Evolutionary conservation across 2,888 invertebrate species (phyloP), one percentile per base, ranked within the genome.

Genomic region (Drosophila subquinaria): DNA sequence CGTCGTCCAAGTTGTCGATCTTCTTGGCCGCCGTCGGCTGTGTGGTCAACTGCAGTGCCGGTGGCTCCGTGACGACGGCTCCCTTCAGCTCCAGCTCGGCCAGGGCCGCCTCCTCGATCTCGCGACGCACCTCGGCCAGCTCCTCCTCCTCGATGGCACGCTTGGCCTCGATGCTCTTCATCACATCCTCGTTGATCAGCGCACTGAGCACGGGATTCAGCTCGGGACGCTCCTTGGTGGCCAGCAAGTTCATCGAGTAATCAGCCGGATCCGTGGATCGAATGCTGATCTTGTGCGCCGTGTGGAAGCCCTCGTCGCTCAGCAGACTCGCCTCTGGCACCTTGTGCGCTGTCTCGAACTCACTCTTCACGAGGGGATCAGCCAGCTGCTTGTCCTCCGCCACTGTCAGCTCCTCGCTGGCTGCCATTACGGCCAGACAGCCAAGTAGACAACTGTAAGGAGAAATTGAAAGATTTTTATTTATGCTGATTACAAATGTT

Each of bases 261-360:
- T 88, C 85, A 4, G 61, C 75, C 0, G 74, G n/a, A 36, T 88
- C 83, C 13, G 91, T 65, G 15, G 82, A 69, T 13, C 81, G 73
- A 38, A 75, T 76, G 53, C 82, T 71, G 33, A 93, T 92, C 69
- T 87, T 90, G 52, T 93, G 93, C 10, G 93, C 75, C 13, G 93
- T 93, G 36, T 92, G 89, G 70, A 92, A 92, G 13, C 82, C 88
- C 42, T 82, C 81, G 13, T 86, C 90, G 15, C 69, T 68, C 82
- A 93, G 93, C 15, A 0, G 71, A 23, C 47, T 95, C n/a, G 65
- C 95, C n/a, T 82, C 83, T 1, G 88, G 91, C 77, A 95, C 94
- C 92, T 96, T 96, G 90, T 96, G 96, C 2, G 96, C 94, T 2
- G 96, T 95, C 92, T 96, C 96, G 84, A 96, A 76, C 0, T 48